Evolutionary conservation across 2,113 vertebrate species (phyloP), one percentile per base, ranked within the genome.

Genomic region (Esox niger): DNA sequence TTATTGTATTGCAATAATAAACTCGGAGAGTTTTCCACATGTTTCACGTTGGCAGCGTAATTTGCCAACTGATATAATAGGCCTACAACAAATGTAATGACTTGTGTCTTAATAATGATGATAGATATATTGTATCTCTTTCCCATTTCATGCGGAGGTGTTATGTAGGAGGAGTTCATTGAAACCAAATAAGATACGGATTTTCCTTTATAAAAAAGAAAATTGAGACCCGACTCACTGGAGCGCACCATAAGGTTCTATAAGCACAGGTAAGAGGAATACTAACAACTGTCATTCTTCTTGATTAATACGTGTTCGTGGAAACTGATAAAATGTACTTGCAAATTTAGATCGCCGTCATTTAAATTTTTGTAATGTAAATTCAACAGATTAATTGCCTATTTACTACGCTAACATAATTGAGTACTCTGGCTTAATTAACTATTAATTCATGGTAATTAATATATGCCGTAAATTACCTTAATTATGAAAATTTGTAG

Each of bases 181-280:
- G 73, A 78, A 83, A 83, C 77, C 82, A 76, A 79, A 80, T 76
- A 73, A 84, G 62, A 80, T 68, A 84, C 75, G 87, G 84, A 88
- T 83, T 87, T 85, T 78, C 78, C 67, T 76, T 79, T 86, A 75
- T 81, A 83, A 82, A 86, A 87, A 82, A 86, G 82, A 79, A 84
- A 81, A 84, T 72, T 79, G 73, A 82, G 63, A 33, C 56, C 56
- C 29, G 68, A 79, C 64, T 69, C 82, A 77, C 71, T 82, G 77
- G 82, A 66, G 73, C 66, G 65, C 69, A 27, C 68, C 64, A 66
- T 46, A 7, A 69, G 69, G 69, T 73, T 31, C 23, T 21, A 43
- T 26, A 52, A 15, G 58, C 38, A 66, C 82, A 90, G 89, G 90
- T 91, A 79, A 70, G 90, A 79, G 23, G 2, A 46, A 25, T 54